A percentile compares a stretch with the other conserved stretches of the same genome.
These are phyloP conservation scores for Turnix velox DNA, from an alignment of 2,113 vertebrate species.

Conservation along the genomic window DNA sequence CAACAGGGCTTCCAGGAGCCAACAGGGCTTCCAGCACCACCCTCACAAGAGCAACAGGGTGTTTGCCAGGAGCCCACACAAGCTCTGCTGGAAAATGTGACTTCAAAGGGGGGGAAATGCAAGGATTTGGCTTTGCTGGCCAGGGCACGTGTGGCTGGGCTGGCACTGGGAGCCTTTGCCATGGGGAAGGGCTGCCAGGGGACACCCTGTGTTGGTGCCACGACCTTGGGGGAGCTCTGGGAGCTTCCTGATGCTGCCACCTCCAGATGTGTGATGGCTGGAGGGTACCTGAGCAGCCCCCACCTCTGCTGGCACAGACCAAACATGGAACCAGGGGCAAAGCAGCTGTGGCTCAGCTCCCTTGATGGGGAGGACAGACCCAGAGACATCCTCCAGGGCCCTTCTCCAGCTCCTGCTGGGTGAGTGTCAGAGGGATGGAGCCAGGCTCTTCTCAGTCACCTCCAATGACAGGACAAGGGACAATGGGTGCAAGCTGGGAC, in stretches of 20 bases:
- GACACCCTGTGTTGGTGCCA: rapidly evolving
- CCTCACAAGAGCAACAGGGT: rapidly evolving
- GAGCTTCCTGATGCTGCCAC: background rate
- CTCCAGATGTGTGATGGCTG: background rate
- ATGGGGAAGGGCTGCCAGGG: background rate
- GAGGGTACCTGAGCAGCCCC: rapidly evolving
- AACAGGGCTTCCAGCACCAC: rapidly evolving
- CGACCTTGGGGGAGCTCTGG: background rate
- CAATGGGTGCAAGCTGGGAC: too few relatives aligned
- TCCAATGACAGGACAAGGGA: too few relatives aligned
- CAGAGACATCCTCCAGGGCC: rapidly evolving
- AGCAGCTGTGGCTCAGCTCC: rapidly evolving
- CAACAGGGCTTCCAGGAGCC: background rate
- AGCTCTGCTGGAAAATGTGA: background rate
- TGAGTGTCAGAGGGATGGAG: too few relatives aligned
- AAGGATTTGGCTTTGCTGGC: background rate
- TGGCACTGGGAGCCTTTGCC: background rate
- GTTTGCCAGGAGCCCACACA: background rate
- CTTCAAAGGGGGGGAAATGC: background rate
- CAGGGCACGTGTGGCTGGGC: rapidly evolving
- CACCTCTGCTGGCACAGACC: rapidly evolving
- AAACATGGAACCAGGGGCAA: background rate
- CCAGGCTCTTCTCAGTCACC: too few relatives aligned
- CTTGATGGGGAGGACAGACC: rapidly evolving
- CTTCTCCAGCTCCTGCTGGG: background rate